Conservation (phyloP, 30 jellyfish, hydroid and myxozoan genomes). For the Phacellophora camtschatica region DNA sequence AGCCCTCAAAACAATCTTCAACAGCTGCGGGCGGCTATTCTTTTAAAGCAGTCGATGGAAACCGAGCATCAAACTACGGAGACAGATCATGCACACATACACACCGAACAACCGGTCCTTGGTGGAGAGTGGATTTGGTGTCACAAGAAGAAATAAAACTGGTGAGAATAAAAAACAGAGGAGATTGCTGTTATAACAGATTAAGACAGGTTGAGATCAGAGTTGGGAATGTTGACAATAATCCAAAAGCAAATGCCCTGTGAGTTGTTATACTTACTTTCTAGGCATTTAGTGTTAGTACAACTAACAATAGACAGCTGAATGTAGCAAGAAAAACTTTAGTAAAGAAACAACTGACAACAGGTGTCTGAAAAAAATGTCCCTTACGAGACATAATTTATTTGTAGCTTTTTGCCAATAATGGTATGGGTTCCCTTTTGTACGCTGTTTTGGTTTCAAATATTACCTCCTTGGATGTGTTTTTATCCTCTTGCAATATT, state of each 20-base stretch:
- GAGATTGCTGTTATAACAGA: neutral
- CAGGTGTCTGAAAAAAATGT: too few relatives aligned
- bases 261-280: neutral
- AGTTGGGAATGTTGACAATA: too few relatives aligned
- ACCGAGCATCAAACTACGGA: neutral
- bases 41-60: neutral
- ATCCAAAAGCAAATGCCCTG: neutral
- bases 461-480: too few relatives aligned
- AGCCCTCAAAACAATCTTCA: neutral
- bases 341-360: too few relatives aligned
- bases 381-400: too few relatives aligned
- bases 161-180: neutral
- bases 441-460: too few relatives aligned
- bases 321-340: neutral
- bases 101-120: neutral
- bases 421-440: too few relatives aligned
- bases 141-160: neutral
- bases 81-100: neutral
- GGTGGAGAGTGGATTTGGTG: conserved; percentile 9
- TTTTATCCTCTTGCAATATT: too few relatives aligned
- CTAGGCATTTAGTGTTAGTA: neutral
- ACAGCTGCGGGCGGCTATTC: neutral
- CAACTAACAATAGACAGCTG: neutral
- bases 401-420: too few relatives aligned
- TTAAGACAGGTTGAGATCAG: too few relatives aligned